Base-by-base conservation (phyloP, 2,888 invertebrate species). In the Lysandra coridon region DNA sequence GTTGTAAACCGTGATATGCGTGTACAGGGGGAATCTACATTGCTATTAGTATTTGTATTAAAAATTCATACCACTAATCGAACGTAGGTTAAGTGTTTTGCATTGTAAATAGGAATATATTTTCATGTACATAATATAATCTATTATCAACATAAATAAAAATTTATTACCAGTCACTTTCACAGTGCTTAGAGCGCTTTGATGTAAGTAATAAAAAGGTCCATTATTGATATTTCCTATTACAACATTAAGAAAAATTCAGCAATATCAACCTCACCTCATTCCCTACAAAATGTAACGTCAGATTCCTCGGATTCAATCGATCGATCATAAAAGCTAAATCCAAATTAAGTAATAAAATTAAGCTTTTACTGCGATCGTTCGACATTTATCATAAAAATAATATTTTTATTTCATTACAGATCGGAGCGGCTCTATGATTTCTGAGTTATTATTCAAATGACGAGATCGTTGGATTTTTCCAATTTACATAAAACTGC, bases 401-500 rank as follows among this genome's bases (percentile, higher is more conserved):
- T 75, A 79, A 79, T 79, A 78, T 80, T 79, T 78, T 79, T 69
- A 79, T 76, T 78, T 73, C 73, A 80, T 57, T 76, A 40, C 40
- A 73, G 37, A 78, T 80, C 23, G 53, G 17, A 40, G 78, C 74
- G 73, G 57, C 69, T 76, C 23, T 33, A 69, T 79, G 79, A 73
- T 78, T 79, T 74, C 74, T 44, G 74, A 74, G 74, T 80, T 81
- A 79, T 81, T 75, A 78, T 81, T 80, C 78, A 80, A 82, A 78
- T 80, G 78, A 62, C 80, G 80, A 80, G 76, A 81, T 80, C 78
- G 73, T 79, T 80, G 77, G 81, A 80, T 83, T 83, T 81, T 78
- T 85, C 85, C 83, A 87, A 92, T 94, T 93, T 92, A 90, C 93
- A 94, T 94, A 93, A 93, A 94, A 90, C 91, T 93, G 92, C 92